Conservation (phyloP, 2,888 invertebrate genomes). For the Corythucha ciliata region DNA sequence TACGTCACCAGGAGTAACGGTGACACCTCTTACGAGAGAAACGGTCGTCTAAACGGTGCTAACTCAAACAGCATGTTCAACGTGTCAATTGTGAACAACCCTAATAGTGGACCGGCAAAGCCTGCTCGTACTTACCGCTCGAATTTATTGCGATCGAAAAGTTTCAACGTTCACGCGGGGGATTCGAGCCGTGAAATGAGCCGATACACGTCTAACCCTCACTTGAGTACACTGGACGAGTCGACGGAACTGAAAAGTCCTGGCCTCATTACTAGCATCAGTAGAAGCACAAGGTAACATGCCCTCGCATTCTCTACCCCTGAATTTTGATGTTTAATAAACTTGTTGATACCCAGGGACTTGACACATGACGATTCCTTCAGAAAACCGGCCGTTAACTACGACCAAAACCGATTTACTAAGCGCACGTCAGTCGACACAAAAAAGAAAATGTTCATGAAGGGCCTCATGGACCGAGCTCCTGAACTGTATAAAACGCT, state of each 20-base stretch:
- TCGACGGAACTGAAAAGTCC: constrained; percentile 70
- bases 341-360: too few relatives aligned
- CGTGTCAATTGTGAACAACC: constrained; percentile 40
- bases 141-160: constrained; percentile 65
- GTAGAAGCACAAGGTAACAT: constrained; percentile 72
- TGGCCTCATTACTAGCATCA: constrained; percentile 75
- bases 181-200: constrained; percentile 45
- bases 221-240: constrained; percentile 60
- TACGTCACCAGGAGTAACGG: constrained; percentile 34
- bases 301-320: too few relatives aligned
- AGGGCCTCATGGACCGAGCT: constrained; percentile 58
- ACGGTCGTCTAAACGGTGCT: constrained; percentile 39
- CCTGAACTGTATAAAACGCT: constrained; percentile 63
- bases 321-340: too few relatives aligned
- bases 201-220: constrained; percentile 58
- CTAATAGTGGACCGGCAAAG: constrained; percentile 57
- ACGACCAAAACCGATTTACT: constrained; percentile 28
- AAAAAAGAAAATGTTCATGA: constrained; percentile 58
- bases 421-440: constrained; percentile 45
- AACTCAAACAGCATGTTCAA: constrained; percentile 38
- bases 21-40: constrained; percentile 39
- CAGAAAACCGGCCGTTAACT: constrained; percentile 29
- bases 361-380: constrained; percentile 47
- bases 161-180: constrained; percentile 66
- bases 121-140: constrained; percentile 71